Base-by-base conservation (phyloP, 2,113 vertebrate species). In the Epinephelus moara region DNA sequence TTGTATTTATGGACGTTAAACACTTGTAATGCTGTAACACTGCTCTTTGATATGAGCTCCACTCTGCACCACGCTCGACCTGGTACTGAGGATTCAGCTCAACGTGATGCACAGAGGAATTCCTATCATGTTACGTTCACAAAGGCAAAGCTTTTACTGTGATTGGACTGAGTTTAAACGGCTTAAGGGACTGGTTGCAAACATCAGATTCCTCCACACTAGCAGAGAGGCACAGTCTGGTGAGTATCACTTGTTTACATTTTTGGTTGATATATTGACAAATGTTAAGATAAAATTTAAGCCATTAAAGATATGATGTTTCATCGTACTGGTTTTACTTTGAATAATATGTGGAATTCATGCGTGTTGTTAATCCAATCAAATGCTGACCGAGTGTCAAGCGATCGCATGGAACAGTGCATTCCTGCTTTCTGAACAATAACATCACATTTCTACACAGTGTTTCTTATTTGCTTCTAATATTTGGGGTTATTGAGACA, bases 181-280 rank as follows among this genome's bases (percentile, higher is more conserved):
- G 84, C 56, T 92, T 92, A 88, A 87, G 52, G 75, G 45, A 60
- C 52, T 68, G 53, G 23, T 62, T n/a, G 71, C 80, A 92, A 90
- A 90, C 86, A 78, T 30, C 64, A 40, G 64, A 89, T 84, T 88
- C 63, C 73, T 81, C 17, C 87, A 78, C 77, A 80, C 66, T 75
- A 77, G 70, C 73, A 17, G 40, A 23, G 1, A 72, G 73, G 9
- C 59, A 71, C 67, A 64, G 75, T 40, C 82, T 49, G 88, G 93
- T 93, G 61, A 93, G 91, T 84, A 76, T 21, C 19, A 59, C 13
- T n/a, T 82, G 70, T 67, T 55, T 11, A 14, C 4, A 60, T 56
- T 45, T 52, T 67, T 68, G 56, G 47, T 37, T 49, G 4, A 4
- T 10, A 53, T 1, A 8, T 47, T n/a, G 53, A 42, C 17, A 55